A percentile compares a stretch with the other conserved stretches of the same genome.
These are phyloP conservation scores for Hermetia illucens DNA, from an alignment of 1,140 invertebrate genomes.

Conservation along the genomic window DNA sequence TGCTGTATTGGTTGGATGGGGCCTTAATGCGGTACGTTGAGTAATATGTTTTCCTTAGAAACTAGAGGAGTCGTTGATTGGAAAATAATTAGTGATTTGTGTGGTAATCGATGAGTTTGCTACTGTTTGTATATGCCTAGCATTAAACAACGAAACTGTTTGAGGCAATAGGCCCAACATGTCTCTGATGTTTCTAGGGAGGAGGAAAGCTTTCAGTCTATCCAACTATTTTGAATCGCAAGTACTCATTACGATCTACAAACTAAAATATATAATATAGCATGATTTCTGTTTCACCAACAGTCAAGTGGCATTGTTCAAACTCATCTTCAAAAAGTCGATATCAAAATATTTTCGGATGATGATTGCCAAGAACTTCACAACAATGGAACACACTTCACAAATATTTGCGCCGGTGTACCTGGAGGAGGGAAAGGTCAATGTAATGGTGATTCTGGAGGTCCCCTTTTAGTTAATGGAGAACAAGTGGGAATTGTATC, in stretches of 20 bases:
- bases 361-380: slow-evolving; percentile 11
- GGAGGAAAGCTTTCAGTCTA: too few species aligned
- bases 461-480: slow-evolving; percentile 15
- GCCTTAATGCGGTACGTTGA: slow-evolving; percentile 5
- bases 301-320: slow-evolving; percentile 11
- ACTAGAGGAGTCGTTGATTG: too few species aligned
- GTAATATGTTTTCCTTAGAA: background rate
- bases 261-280: background rate
- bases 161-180: too few species aligned
- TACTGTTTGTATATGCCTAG: too few species aligned
- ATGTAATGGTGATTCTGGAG: slow-evolving; percentile 22
- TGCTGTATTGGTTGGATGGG: slow-evolving; percentile 9
- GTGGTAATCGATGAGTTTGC: too few species aligned
- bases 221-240: background rate
- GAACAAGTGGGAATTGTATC: slow-evolving; percentile 18
- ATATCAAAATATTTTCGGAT: slow-evolving; percentile 11
- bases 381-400: slow-evolving; percentile 6
- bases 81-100: too few species aligned
- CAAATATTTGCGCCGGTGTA: slow-evolving; percentile 15
- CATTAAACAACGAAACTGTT: too few species aligned
- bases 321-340: slow-evolving; percentile 12
- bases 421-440: slow-evolving; percentile 17
- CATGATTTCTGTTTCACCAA: slow-evolving; percentile 1
- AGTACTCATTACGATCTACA: background rate
- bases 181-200: too few species aligned